Evolutionary conservation across 2,888 invertebrate genomes (phyloP), one percentile per base, ranked within the genome.

Genomic region (Anthophora plumipes): DNA sequence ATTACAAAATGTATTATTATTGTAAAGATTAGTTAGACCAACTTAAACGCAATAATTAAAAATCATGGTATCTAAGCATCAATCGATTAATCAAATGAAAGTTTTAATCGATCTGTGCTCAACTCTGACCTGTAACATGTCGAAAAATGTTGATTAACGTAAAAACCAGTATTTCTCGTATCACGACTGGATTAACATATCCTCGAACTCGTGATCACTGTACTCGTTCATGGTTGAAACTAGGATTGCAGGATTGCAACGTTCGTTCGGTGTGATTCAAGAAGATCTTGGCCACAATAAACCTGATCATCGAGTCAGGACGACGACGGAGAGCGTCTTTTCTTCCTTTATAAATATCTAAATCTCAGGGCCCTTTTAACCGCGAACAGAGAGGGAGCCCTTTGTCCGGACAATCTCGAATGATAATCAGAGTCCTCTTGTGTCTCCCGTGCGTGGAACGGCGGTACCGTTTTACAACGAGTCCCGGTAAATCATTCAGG

Each of bases 401-500:
- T 91, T 90, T 1, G 91, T 90, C 89, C 88, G 87, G 88, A 89
- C 90, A 91, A 93, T 93, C 92, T 92, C 87, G 85, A 88, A 89
- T 87, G 92, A 93, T 93, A 93, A 93, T 93, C 93, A 92, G 92
- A 85, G 89, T 87, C 85, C 90, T 90, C 91, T 91, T 90, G 91
- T 91, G 89, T 92, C 90, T 88, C 88, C 88, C 82, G 86, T 81
- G 85, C 86, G 87, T 86, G 89, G 85, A 83, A 80, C 89, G 88
- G 87, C 91, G 90, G 90, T 90, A 89, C 89, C 89, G 90, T 91
- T 92, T 91, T 90, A 91, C 90, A 90, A 91, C 91, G 90, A 91
- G 88, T 86, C 88, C 90, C 91, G 88, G 91, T 92, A 93, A 92
- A 92, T 93, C 93, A 93, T 91, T 91, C 88, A 79, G 70, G 74